Conservation (phyloP, 2,888 invertebrate genomes). For the Drosophila flavopinicola region DNA sequence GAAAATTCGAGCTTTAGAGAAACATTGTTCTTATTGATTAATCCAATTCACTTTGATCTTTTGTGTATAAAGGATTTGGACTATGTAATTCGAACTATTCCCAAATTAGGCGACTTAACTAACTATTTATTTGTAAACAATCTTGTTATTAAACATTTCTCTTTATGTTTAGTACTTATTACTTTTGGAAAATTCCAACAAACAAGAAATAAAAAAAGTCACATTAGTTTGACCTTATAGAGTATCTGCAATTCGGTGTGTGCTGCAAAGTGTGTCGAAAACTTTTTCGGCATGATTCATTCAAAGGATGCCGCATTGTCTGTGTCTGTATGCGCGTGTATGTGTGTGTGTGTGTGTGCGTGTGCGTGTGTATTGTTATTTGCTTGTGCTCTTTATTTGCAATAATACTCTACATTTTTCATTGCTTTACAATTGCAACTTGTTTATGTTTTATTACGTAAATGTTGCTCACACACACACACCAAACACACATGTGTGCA, state of each 20-base stretch:
- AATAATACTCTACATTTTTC: constrained; percentile 1
- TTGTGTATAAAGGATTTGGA: too few relatives aligned
- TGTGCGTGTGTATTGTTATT: constrained; percentile 1
- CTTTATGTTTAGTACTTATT: too few relatives aligned
- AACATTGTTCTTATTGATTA: too few relatives aligned
- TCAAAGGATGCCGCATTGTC: constrained; percentile 42
- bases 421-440: constrained; percentile 31
- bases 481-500: not conserved
- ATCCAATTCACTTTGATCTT: too few relatives aligned
- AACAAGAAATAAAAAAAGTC: too few relatives aligned
- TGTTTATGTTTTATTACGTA: constrained; percentile 62
- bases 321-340: not conserved
- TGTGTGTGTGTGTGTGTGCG: not conserved
- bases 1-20: too few relatives aligned
- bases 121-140: too few relatives aligned
- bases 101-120: too few relatives aligned
- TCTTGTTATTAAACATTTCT: too few relatives aligned
- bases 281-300: constrained; percentile 30
- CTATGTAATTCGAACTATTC: too few relatives aligned
- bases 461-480: constrained; percentile 32
- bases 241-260: constrained; percentile 12
- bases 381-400: constrained; percentile 17
- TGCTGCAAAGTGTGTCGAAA: not conserved
- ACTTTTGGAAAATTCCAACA: too few relatives aligned
- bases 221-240: too few relatives aligned